Percentiles rank a stretch among this genome's conserved stretches.
These are phyloP conservation scores for Plemyria rubiginata DNA, from an alignment of 2,888 invertebrate genomes.

Conservation along the genomic window DNA sequence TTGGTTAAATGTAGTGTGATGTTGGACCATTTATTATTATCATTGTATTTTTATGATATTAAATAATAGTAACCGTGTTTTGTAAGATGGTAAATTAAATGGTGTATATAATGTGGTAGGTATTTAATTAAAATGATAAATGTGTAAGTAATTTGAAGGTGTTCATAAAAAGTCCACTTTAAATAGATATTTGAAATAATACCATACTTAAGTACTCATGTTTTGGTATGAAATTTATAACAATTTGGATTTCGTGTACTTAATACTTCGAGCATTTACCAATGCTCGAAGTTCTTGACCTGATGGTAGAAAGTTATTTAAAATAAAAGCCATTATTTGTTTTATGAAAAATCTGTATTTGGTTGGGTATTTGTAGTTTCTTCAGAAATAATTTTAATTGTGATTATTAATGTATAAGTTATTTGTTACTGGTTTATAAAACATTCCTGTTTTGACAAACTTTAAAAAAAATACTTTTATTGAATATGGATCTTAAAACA, in stretches of 20 bases:
- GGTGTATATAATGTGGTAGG: not conserved
- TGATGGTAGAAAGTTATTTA: too few species aligned
- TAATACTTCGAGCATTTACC: too few species aligned
- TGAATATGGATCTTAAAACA: not conserved
- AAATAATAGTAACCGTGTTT: not conserved
- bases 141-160: not conserved
- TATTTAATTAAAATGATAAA: not conserved
- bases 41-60: too few species aligned
- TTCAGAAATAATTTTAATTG: not conserved
- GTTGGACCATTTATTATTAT: not conserved
- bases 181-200: too few species aligned
- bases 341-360: not conserved
- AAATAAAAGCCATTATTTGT: too few species aligned
- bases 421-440: constrained; percentile 8
- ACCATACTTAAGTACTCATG: too few species aligned
- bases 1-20: not conserved
- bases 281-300: too few species aligned
- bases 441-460: constrained; percentile 13
- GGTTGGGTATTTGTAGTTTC: not conserved
- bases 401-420: constrained; percentile 7
- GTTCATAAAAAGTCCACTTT: not conserved
- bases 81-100: not conserved
- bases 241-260: too few species aligned
- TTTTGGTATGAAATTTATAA: too few species aligned
- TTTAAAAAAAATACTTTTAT: constrained; percentile 1